Evolutionary conservation across 2,797 vertebrate species (phyloP).

Genomic region (Danio tinwini): DNA sequence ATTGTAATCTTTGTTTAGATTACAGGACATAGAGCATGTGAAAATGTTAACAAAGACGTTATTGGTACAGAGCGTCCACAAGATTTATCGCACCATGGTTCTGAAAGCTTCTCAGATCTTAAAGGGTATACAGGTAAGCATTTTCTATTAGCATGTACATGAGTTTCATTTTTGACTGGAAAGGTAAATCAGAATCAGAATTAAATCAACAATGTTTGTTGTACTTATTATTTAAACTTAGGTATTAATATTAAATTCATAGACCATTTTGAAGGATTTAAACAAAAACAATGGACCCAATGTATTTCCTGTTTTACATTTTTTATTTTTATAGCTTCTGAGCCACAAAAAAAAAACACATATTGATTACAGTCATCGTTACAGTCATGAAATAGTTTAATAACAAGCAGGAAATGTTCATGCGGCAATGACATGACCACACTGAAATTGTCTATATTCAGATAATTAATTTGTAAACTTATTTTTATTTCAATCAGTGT

Average conservation of each 20-base stretch:
- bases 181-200: no score
- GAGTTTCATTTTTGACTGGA: not conserved
- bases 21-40: constrained; percentile 26
- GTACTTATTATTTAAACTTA: not conserved
- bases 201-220: not conserved
- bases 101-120: constrained; percentile 31
- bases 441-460: not conserved
- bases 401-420: no score
- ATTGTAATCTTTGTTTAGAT: constrained; percentile 32
- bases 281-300: no score
- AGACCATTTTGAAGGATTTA: no score
- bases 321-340: no score
- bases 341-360: no score
- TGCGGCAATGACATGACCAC: no score
- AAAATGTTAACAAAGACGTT: constrained; percentile 41
- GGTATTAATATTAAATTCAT: not conserved
- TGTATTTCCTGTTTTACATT: no score
- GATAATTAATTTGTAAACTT: not conserved
- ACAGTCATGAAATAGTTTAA: no score
- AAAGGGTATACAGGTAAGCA: constrained; percentile 59
- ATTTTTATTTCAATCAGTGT: not conserved
- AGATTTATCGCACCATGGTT: constrained; percentile 27
- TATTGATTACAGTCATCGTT: no score
- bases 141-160: not conserved
- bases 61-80: constrained; percentile 4